Evolutionary conservation across 2,113 vertebrate genomes (phyloP).

Genomic region (Sorex araneus): DNA sequence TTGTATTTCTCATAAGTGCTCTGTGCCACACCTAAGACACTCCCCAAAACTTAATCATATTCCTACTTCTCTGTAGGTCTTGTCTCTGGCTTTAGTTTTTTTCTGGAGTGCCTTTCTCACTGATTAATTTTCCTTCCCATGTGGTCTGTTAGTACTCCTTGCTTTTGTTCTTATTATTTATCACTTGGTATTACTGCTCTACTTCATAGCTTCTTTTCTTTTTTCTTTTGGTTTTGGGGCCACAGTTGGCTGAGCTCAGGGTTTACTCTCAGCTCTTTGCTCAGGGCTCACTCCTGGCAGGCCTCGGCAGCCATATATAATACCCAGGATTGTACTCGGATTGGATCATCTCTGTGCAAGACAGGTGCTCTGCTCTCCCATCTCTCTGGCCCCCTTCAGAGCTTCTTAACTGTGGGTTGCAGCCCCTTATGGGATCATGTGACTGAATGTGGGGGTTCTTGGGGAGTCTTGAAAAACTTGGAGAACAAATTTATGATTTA

Average conservation of each 20-base stretch:
- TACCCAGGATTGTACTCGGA: background rate
- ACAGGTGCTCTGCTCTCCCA: no score
- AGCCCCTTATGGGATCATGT: no score
- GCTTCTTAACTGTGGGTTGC: background rate
- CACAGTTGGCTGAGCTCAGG: no score
- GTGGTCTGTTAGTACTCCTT: background rate
- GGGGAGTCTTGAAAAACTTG: no score
- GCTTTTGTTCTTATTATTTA: background rate
- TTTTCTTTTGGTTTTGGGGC: no score
- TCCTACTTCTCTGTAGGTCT: background rate
- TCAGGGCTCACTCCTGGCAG: no score
- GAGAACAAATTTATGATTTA: no score
- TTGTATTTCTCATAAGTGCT: background rate
- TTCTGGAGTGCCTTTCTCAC: background rate
- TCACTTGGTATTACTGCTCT: background rate
- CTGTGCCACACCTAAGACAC: background rate
- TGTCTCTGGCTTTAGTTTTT: constrained; percentile 39
- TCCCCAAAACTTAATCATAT: background rate
- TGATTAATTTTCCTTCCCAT: background rate
- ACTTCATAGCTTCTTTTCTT: no score
- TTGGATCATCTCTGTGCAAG: background rate
- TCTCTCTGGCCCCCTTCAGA: no score
- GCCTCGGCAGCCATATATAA: no score
- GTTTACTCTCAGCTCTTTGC: no score
- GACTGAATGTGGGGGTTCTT: no score